phyloP scores from a whole-genome alignment of 1,140 invertebrate genomes.

The Dinothrombium tinctorium region DNA sequence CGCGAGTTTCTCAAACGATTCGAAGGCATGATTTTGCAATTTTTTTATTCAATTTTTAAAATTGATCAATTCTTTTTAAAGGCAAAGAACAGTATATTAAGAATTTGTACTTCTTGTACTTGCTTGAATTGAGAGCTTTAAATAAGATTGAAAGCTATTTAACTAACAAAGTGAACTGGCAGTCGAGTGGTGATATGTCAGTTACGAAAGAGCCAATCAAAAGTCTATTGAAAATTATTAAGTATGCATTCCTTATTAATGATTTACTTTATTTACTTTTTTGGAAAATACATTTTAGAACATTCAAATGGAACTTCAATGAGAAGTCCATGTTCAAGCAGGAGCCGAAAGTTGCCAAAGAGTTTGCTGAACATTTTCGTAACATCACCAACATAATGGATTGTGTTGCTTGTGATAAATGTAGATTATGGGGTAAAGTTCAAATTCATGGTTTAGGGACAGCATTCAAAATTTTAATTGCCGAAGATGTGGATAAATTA shows the following conservation, averaged over 20 bases:
- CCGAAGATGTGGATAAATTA: conserved; percentile 33
- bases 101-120: conserved; percentile 90
- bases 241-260: too few relatives aligned
- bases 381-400: conserved; percentile 96
- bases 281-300: background rate
- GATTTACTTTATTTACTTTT: background rate
- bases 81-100: conserved; percentile 29
- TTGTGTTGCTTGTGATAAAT: conserved; percentile 98
- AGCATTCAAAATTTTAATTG: conserved; percentile 90
- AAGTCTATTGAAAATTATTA: conserved; percentile 49
- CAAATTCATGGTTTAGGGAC: conserved; percentile 87
- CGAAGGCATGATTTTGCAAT: background rate
- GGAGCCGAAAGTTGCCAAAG: conserved; percentile 30
- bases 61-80: background rate
- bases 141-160: conserved; percentile 83
- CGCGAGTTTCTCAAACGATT: conserved; percentile 11
- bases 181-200: conserved; percentile 36
- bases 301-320: conserved; percentile 26
- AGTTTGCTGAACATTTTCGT: conserved; percentile 81
- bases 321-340: conserved; percentile 84
- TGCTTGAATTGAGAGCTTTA: conserved; percentile 68
- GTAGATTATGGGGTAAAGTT: conserved; percentile 93
- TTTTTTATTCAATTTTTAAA: background rate
- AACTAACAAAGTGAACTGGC: conserved; percentile 31
- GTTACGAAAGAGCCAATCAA: conserved; percentile 60